Percentiles rank a stretch among this genome's conserved stretches.
Evolutionary conservation across 2,797 vertebrate genomes (phyloP).

Genomic region (Platalea minor): DNA sequence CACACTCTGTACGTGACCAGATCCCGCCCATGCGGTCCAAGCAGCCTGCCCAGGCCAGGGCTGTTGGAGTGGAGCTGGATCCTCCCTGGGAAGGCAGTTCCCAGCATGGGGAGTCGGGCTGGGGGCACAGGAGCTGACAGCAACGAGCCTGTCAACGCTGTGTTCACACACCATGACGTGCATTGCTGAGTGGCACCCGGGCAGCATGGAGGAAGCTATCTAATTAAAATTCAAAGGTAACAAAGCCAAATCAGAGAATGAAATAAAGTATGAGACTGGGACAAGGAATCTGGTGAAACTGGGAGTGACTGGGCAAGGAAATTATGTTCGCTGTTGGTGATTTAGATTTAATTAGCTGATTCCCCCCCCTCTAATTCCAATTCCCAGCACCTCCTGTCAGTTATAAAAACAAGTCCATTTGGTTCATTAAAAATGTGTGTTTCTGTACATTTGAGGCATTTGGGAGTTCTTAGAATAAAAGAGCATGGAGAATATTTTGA

Average conservation of each 20-base stretch:
- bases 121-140: slow-evolving; percentile 8
- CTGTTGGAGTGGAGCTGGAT: background rate
- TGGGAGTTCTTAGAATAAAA: slow-evolving; percentile 62
- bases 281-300: slow-evolving; percentile 45
- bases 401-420: slow-evolving; percentile 68
- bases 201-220: background rate
- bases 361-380: background rate
- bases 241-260: background rate
- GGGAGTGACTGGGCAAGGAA: slow-evolving; percentile 48
- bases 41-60: background rate
- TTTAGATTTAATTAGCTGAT: slow-evolving; percentile 63
- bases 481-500: slow-evolving; percentile 54
- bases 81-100: background rate
- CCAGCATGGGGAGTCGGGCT: background rate
- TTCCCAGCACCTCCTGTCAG: slow-evolving; percentile 58
- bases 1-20: accelerated
- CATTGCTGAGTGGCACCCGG: slow-evolving; percentile 11
- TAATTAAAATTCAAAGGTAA: slow-evolving; percentile 48
- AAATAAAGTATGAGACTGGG: slow-evolving; percentile 19
- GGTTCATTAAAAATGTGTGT: slow-evolving; percentile 71
- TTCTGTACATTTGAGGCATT: slow-evolving; percentile 61
- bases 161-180: slow-evolving; percentile 15
- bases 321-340: slow-evolving; percentile 52
- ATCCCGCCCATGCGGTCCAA: accelerated
- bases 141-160: background rate